These are phyloP conservation scores for Heliornis fulica DNA, from an alignment of 2,113 vertebrate genomes.

Conservation along the genomic window DNA sequence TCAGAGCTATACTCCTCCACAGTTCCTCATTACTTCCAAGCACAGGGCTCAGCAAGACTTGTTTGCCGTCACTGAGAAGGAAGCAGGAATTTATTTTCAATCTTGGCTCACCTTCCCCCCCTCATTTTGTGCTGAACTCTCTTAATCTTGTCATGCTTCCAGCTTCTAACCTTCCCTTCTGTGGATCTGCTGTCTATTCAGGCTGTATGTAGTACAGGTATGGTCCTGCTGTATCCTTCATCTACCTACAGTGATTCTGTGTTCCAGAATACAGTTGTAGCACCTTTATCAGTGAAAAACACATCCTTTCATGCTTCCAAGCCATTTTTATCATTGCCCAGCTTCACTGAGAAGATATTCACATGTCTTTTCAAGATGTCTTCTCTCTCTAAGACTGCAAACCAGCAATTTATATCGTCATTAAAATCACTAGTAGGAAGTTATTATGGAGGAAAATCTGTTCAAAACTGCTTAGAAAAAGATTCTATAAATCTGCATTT, in stretches of 20 bases:
- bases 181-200: background rate
- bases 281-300: background rate
- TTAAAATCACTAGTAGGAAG: background rate
- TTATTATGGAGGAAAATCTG: background rate
- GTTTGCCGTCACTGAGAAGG: background rate
- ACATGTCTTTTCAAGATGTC: background rate
- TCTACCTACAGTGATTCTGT: background rate
- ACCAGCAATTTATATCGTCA: background rate
- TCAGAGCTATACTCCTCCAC: background rate
- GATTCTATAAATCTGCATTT: background rate
- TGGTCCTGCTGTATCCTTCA: background rate
- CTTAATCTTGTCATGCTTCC: background rate
- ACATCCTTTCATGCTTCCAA: background rate
- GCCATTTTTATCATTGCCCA: background rate
- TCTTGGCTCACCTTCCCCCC: background rate
- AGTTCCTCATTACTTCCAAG: background rate
- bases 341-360: background rate
- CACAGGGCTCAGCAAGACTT: background rate
- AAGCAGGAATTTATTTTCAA: background rate
- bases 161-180: background rate
- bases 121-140: background rate
- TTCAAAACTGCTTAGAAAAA: background rate
- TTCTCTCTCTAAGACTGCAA: background rate
- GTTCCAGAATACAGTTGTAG: background rate
- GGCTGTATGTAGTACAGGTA: background rate